Evolutionary conservation across 2,797 vertebrate species (phyloP).

Genomic region (Periparus ater): DNA sequence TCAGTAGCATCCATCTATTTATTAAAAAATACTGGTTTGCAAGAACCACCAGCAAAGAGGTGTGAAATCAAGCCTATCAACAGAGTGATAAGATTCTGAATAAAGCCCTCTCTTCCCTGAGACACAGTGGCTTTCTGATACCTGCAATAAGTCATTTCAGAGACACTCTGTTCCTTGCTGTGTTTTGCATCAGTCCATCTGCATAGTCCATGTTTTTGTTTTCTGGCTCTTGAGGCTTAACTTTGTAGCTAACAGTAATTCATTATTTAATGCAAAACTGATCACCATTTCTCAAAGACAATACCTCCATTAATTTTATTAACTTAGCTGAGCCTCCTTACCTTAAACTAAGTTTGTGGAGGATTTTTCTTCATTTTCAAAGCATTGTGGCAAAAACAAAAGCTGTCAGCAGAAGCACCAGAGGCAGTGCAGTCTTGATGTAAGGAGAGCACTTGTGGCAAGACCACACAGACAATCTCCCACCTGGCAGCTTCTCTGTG

Average conservation of each 20-base stretch:
- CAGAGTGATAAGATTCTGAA: background rate
- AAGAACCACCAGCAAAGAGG: background rate
- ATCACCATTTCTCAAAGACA: background rate
- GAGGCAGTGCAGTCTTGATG: background rate
- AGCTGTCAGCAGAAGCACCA: background rate
- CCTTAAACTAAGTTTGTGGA: background rate
- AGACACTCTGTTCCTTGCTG: background rate
- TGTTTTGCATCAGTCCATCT: background rate
- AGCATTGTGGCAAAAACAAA: background rate
- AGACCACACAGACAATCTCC: background rate
- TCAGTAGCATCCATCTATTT: background rate
- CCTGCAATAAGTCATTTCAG: background rate
- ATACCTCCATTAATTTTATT: background rate
- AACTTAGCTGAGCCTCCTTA: background rate
- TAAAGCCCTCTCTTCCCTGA: background rate
- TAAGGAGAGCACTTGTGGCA: background rate
- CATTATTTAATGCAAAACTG: background rate
- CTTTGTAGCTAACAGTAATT: background rate
- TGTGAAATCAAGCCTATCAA: background rate
- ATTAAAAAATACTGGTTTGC: background rate
- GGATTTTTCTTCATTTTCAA: background rate
- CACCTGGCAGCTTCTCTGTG: background rate
- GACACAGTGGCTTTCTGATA: background rate
- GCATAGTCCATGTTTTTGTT: fast-evolving
- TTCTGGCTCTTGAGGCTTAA: background rate